Evolutionary conservation across 2,113 vertebrate genomes (phyloP).

Genomic region (Siniperca chuatsi): DNA sequence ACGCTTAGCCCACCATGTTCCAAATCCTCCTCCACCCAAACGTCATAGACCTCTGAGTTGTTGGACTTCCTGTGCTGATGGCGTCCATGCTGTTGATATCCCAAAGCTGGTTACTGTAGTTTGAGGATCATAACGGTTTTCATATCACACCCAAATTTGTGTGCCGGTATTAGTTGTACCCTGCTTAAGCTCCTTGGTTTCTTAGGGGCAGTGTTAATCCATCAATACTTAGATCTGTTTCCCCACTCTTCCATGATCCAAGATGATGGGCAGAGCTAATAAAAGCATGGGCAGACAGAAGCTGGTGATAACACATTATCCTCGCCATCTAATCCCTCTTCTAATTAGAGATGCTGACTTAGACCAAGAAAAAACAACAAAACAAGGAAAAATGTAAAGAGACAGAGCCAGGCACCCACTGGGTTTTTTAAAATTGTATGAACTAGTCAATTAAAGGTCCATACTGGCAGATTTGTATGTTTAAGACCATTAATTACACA

Average conservation of each 20-base stretch:
- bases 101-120: slow-evolving; percentile 27
- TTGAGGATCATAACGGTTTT: slow-evolving; percentile 26
- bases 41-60: slow-evolving; percentile 40
- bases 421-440: slow-evolving; percentile 18
- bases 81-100: slow-evolving; percentile 2
- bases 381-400: slow-evolving; percentile 8
- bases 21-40: slow-evolving; percentile 48
- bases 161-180: slow-evolving; percentile 49
- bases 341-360: slow-evolving; percentile 72
- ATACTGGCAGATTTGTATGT: slow-evolving; percentile 11
- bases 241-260: slow-evolving; percentile 42
- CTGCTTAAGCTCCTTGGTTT: slow-evolving; percentile 33
- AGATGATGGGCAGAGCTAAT: slow-evolving; percentile 70
- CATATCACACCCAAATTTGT: slow-evolving; percentile 18
- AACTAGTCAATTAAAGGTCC: slow-evolving; percentile 25
- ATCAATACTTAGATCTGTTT: slow-evolving; percentile 43
- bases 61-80: slow-evolving; percentile 46
- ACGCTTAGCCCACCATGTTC: slow-evolving; percentile 59
- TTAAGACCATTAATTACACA: slow-evolving; percentile 6
- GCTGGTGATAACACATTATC: slow-evolving; percentile 70
- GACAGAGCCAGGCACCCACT: background rate
- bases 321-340: slow-evolving; percentile 66
- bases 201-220: slow-evolving; percentile 60
- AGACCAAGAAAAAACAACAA: slow-evolving; percentile 44
- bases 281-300: slow-evolving; percentile 68